Evolutionary conservation across 2,113 vertebrate species (phyloP).

Genomic region (Parotia lawesii): DNA sequence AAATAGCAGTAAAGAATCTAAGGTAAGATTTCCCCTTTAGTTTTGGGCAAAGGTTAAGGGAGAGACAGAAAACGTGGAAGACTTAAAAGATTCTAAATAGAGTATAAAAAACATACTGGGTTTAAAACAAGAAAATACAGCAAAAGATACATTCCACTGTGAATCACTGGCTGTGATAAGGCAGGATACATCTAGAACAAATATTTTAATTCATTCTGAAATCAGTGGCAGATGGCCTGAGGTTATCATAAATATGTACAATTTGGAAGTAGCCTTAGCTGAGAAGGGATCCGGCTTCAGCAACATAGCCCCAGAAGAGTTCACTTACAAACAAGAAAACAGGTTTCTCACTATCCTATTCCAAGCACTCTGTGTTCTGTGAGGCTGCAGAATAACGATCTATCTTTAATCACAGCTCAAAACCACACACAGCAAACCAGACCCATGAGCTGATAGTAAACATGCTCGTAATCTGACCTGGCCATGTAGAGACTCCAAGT

Average conservation of each 20-base stretch:
- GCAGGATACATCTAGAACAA: constrained; percentile 19
- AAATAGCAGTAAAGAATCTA: background rate
- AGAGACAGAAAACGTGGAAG: background rate
- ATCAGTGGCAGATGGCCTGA: constrained; percentile 42
- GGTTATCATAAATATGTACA: constrained; percentile 64
- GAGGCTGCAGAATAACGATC: background rate
- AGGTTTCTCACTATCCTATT: background rate
- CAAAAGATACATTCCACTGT: background rate
- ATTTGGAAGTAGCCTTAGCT: constrained; percentile 21
- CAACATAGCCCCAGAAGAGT: background rate
- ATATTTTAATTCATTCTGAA: constrained; percentile 48
- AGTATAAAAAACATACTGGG: background rate
- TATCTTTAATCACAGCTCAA: background rate
- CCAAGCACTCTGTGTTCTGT: background rate
- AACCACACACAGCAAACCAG: background rate
- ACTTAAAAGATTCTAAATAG: background rate
- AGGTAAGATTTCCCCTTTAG: background rate
- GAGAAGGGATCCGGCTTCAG: background rate
- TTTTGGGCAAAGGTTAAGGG: background rate
- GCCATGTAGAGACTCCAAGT: rapidly evolving
- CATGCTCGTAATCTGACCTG: background rate
- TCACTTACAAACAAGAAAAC: background rate
- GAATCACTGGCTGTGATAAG: constrained; percentile 17
- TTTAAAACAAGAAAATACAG: constrained; percentile 21
- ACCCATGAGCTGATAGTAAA: background rate